Evolutionary conservation across 2,888 invertebrate genomes (phyloP).

Genomic region (Polydrusus cervinus): DNA sequence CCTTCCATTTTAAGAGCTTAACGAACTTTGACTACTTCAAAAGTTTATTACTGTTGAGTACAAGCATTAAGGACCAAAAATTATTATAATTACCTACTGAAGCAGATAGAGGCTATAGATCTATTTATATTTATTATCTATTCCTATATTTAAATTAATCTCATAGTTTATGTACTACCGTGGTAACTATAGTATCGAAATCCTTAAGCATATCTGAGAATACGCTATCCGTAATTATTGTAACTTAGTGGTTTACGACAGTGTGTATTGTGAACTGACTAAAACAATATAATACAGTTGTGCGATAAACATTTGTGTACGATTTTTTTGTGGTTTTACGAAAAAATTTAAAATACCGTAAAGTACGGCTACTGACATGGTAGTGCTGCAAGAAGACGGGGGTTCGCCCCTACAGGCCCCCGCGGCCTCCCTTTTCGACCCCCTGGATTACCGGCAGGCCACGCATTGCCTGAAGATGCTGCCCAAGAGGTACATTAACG

Average conservation of each 20-base stretch:
- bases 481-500: constrained; percentile 91
- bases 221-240: constrained; percentile 10
- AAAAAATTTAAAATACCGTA: constrained; percentile 17
- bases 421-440: constrained; percentile 75
- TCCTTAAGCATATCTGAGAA: constrained; percentile 27
- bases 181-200: constrained; percentile 36
- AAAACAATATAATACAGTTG: background rate
- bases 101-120: constrained; percentile 39
- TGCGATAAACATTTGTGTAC: background rate
- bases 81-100: constrained; percentile 24
- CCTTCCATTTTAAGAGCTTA: constrained; percentile 40
- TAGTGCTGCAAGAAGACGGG: constrained; percentile 85
- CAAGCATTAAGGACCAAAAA: constrained; percentile 53
- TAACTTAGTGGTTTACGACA: background rate
- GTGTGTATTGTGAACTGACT: constrained; percentile 8
- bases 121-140: constrained; percentile 47
- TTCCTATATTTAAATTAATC: constrained; percentile 15
- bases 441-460: constrained; percentile 87
- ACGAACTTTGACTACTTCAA: constrained; percentile 28
- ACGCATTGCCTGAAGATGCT: constrained; percentile 91
- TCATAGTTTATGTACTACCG: constrained; percentile 36
- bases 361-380: constrained; percentile 65
- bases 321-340: constrained; percentile 10
- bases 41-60: constrained; percentile 46
- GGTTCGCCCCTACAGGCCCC: constrained; percentile 70